These are phyloP conservation scores for Rhinoderma darwinii DNA, from an alignment of 2,113 vertebrate species.

Conservation along the genomic window DNA sequence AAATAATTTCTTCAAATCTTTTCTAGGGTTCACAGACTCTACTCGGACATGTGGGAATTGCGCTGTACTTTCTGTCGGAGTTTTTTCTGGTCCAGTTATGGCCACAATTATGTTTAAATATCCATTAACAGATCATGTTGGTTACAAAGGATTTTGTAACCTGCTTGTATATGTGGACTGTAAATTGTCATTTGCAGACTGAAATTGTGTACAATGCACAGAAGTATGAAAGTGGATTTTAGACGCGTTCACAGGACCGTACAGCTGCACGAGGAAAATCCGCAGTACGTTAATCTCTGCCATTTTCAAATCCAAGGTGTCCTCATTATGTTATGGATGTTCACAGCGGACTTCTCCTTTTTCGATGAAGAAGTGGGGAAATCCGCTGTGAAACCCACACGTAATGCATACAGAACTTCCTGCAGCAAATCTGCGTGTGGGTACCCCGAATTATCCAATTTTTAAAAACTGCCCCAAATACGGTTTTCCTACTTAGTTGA, in stretches of 20 bases:
- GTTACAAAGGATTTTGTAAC: conserved; percentile 15
- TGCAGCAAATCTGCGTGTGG: no score
- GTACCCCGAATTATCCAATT: no score
- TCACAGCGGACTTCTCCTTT: no score
- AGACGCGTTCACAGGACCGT: not conserved
- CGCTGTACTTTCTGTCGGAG: not conserved
- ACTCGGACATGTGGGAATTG: not conserved
- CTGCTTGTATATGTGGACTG: not conserved
- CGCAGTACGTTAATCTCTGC: no score
- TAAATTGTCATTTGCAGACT: not conserved
- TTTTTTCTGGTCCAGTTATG: not conserved
- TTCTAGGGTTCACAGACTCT: not conserved
- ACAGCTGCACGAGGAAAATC: no score
- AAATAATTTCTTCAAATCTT: not conserved
- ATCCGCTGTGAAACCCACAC: no score
- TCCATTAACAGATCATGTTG: not conserved
- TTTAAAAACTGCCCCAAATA: no score
- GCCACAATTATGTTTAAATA: not conserved
- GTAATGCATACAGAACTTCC: no score
- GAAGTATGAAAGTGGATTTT: not conserved
- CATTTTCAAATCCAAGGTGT: no score
- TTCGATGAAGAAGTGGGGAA: no score
- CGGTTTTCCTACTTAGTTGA: not conserved
- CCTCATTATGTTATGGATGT: no score
- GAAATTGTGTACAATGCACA: no score